Base-by-base conservation (phyloP, 2,797 vertebrate species). In the Sphenopsis melanotis region DNA sequence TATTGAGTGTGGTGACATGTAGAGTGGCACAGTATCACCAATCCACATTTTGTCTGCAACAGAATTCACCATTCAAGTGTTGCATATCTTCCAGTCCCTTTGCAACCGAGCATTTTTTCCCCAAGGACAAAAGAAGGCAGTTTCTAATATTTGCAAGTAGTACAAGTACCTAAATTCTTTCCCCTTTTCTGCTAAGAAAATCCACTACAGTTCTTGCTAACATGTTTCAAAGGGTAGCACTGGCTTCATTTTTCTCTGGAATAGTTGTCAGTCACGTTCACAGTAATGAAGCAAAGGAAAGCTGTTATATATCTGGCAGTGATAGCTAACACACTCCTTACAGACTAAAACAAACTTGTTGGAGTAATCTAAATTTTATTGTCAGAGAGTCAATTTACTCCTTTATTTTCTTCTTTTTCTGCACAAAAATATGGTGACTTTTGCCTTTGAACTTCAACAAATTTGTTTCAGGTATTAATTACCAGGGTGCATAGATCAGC, bases 381-480 rank as follows among this genome's bases (percentile, higher is more conserved):
- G 46, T 37, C 65, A 76, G 32, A 46, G 32, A 70, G 26, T 52
- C 55, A 69, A 27, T 75, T 92, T 61, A 77, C 26, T 71, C 60
- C 55, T 71, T 63, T 1, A 1, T 68, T 87, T 87, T 83, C 13
- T 87, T 85, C 53, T 56, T 64, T 83, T 65, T 12, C 47, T 65
- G 30, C 34, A 39, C 42, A 92, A 87, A 91, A 87, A 87, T 70
- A 70, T 1, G 4, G 83, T 55, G 84, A 74, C 60, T 96, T 94
- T 85, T 19, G 46, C 61, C 76, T 61, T 86, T 47, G 30, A 57
- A 57, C 83, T 83, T 90, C 80, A 89, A 93, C 53, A 83, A 61
- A 85, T 91, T 83, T 61, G 10, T 53, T 89, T 83, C 34, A 75
- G 69, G 52, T 86, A 56, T 91, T 69, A 42, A 52, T 83, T 90